Percentiles rank a stretch among this genome's conserved stretches.
Evolutionary conservation across 2,113 vertebrate genomes (phyloP).

Genomic region (Setophaga kirtlandii): DNA sequence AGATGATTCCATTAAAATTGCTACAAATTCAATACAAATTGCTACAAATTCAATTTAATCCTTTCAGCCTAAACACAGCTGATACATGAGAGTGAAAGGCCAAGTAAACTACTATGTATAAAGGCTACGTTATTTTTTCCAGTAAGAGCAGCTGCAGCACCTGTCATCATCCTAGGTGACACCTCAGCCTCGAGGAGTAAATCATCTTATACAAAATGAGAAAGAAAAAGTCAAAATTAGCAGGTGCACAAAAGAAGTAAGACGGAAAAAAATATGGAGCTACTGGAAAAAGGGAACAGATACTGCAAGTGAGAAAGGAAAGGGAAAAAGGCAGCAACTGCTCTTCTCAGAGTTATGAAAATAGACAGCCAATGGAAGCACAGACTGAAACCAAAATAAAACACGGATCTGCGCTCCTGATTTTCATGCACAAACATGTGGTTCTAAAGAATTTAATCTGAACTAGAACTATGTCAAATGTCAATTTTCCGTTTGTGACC

Average conservation of each 20-base stretch:
- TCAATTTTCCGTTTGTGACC: not conserved
- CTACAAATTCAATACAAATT: not conserved
- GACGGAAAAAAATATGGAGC: not conserved
- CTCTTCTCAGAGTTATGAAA: constrained; percentile 21
- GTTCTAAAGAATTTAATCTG: not conserved
- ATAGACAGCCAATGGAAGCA: constrained; percentile 12
- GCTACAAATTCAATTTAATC: not conserved
- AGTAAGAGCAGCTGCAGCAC: not conserved
- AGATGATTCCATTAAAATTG: not conserved
- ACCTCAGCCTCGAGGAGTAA: not conserved
- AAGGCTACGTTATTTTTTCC: not conserved
- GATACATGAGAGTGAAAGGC: not conserved
- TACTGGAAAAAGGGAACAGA: not conserved
- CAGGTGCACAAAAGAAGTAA: not conserved
- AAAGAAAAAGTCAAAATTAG: not conserved
- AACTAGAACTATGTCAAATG: not conserved
- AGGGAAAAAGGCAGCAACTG: not conserved
- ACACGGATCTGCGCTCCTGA: not conserved
- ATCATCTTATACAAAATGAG: not conserved
- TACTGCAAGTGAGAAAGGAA: not conserved
- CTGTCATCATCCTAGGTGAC: not conserved
- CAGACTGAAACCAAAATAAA: constrained; percentile 27
- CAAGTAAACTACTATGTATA: not conserved
- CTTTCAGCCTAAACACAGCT: not conserved
- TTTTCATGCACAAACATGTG: not conserved